Evolutionary conservation across 2,888 invertebrate genomes (phyloP).

Genomic region (Conus canariensis): DNA sequence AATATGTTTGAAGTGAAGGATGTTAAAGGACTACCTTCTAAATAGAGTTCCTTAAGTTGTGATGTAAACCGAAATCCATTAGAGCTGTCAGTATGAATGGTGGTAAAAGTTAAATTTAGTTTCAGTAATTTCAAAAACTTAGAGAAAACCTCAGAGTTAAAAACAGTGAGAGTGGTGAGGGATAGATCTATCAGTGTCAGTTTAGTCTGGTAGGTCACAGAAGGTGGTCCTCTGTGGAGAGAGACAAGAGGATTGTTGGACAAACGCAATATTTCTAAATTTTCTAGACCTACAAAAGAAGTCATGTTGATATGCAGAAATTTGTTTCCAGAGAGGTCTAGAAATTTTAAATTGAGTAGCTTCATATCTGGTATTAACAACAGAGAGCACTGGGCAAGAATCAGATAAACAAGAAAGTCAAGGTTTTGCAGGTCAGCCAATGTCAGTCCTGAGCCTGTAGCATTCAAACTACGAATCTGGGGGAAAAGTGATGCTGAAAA

Average conservation of each 20-base stretch:
- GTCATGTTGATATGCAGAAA: not conserved
- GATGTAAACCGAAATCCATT: not conserved
- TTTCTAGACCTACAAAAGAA: not conserved
- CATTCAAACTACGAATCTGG: constrained; percentile 1
- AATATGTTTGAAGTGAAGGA: not conserved
- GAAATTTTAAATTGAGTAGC: no score
- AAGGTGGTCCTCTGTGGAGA: not conserved
- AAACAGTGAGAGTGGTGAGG: not conserved
- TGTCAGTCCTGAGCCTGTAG: not conserved
- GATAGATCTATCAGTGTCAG: not conserved
- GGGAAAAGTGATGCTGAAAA: not conserved
- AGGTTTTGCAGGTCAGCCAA: not conserved
- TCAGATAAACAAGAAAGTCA: not conserved
- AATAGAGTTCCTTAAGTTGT: not conserved
- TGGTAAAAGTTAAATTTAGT: not conserved
- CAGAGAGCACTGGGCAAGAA: not conserved
- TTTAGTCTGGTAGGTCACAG: not conserved
- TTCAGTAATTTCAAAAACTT: not conserved
- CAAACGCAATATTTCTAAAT: not conserved
- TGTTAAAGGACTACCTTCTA: not conserved
- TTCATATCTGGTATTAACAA: not conserved
- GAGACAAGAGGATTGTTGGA: not conserved
- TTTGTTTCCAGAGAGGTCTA: not conserved
- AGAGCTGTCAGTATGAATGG: not conserved
- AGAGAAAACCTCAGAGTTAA: not conserved